Base-by-base conservation (phyloP, 2,888 invertebrate genomes). In the Pyrrhia umbra region DNA sequence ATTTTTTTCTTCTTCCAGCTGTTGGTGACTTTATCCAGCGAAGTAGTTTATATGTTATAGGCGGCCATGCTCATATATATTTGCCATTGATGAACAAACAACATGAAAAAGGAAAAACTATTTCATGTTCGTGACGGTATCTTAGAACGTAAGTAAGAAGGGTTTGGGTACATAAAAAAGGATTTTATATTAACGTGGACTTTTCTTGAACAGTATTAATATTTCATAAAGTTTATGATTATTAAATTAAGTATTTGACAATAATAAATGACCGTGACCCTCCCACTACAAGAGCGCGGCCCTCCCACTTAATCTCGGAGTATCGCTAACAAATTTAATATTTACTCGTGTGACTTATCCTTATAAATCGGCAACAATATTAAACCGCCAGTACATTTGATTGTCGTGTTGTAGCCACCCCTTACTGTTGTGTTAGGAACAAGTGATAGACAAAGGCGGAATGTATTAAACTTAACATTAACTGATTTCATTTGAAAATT, bases 241-340 rank as follows among this genome's bases (percentile, higher is more conserved):
- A 57, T 60, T 55, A 30, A 69, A 56, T 47, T 59, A 63, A 56
- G 47, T 46, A 47, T 55, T 59, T 20, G 65, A 46, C 8, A 52
- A 75, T 67, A 70, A 75, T 67, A 71, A 68, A 68, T 62, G 34
- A 23, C 54, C 72, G 72, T 72, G 58, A 68, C 73, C 77, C 72
- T 43, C 64, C 63, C 76, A 63, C 52, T 30, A 50, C 37, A 49
- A 70, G 52, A 72, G 79, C 34, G 46, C 68, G 79, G 73, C 89
- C 93, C 91, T 91, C 93, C 92, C 90, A 90, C 90, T 90, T 92
- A 94, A 93, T 95, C 93, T 91, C 87, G 64, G 83, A 91, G 91
- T 93, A 92, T 95, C 92, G 87, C 89, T 93, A 92, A 93, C 95
- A 93, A 95, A 95, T 94, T 94, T 95, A 92, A 94, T 94, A 94